Conservation (phyloP, 2,797 vertebrate species). For the Anabas testudineus region DNA sequence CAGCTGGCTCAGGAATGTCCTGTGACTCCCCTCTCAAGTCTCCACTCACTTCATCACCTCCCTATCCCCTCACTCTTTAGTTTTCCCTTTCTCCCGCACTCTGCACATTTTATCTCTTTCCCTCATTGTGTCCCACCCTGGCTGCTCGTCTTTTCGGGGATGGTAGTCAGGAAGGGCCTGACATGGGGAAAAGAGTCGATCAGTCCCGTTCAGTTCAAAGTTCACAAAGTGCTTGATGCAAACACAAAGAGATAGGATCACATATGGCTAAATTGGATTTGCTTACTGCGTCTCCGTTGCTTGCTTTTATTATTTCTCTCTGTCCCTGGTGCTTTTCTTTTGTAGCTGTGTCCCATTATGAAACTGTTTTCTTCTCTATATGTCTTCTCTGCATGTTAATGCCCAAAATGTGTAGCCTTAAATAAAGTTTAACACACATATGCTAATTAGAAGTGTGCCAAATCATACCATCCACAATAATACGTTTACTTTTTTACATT, state of each 20-base stretch:
- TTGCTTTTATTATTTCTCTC: slow-evolving; percentile 61
- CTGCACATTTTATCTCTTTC: slow-evolving; percentile 51
- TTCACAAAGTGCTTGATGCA: slow-evolving; percentile 78
- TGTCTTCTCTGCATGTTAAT: background rate
- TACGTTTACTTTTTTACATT: too few species aligned
- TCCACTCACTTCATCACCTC: slow-evolving; percentile 76
- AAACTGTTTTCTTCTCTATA: slow-evolving; percentile 20
- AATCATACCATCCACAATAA: too few species aligned
- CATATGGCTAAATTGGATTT: slow-evolving; percentile 77
- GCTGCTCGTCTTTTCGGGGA: slow-evolving; percentile 60
- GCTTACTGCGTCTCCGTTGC: slow-evolving; percentile 47
- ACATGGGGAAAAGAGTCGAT: slow-evolving; percentile 50
- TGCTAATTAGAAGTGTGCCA: too few species aligned
- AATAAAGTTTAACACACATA: too few species aligned
- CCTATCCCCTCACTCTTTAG: slow-evolving; percentile 56
- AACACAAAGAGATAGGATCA: slow-evolving; percentile 79
- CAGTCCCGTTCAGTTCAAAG: slow-evolving; percentile 83
- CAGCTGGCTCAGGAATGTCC: slow-evolving; percentile 86
- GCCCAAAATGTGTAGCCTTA: slow-evolving; percentile 17
- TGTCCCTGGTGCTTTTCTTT: slow-evolving; percentile 43
- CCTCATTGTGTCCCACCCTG: slow-evolving; percentile 35
- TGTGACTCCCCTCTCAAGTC: slow-evolving; percentile 72
- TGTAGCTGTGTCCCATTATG: slow-evolving; percentile 35
- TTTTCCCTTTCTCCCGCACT: slow-evolving; percentile 48
- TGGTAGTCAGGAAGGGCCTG: slow-evolving; percentile 61